Evolutionary conservation across 2,888 invertebrate genomes (phyloP), one percentile per base, ranked within the genome.

Genomic region (Tachina grossa): DNA sequence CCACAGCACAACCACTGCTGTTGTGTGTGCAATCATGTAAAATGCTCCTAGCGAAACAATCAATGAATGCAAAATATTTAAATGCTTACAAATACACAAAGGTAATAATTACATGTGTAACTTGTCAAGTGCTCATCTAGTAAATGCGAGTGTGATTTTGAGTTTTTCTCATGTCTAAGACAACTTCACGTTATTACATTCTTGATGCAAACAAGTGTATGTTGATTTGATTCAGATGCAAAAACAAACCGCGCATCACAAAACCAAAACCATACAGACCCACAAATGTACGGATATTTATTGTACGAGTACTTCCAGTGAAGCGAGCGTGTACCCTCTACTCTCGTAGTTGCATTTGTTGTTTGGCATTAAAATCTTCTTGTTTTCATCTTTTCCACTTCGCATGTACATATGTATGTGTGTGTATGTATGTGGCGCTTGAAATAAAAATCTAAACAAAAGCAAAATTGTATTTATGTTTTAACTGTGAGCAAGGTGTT

Each of bases 401-500:
- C 31, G 22, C 69, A 10, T 39, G 31, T 9, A 45, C n/a, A n/a
- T 43, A 22, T 22, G 47, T 22, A 65, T 49, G 22, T 39, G 13
- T 51, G 47, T 22, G 63, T 47, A n/a, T 39, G 11, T 51, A 41
- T 51, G 22, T 69, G 41, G 59, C 75, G 53, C 57, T 59, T 75
- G 55, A 61, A 71, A 63, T 45, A 81, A 88, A 86, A 87, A 43
- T 63, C 11, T 61, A 55, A 71, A 71, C 45, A 55, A 61, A 78
- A 78, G 49, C 51, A 71, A 79, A 75, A 43, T 47, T 59, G 66
- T 63, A 71, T 81, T 81, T 68, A 53, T 61, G n/a, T n/a, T n/a
- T n/a, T 59, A 31, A 6, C 6, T 75, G 75, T 41, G 41, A 22
- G 31, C 43, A 69, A 59, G 49, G 11, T 66, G 31, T 19, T 41